phyloP scores from a whole-genome alignment of 2,113 vertebrate species.

The Spea bombifrons region DNA sequence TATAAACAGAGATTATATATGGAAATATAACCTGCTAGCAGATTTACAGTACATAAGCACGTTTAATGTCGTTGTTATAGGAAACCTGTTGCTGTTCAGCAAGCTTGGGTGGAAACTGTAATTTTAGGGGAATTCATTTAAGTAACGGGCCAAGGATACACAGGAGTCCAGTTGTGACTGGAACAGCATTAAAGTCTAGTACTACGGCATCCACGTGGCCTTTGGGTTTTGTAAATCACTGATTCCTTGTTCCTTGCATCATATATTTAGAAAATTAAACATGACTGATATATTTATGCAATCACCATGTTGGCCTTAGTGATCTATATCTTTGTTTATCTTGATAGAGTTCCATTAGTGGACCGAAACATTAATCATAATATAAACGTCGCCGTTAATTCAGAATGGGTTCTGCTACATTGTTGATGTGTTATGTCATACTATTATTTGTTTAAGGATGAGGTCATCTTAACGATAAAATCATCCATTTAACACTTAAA shows the following conservation, averaged over 20 bases:
- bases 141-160: not conserved
- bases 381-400: not conserved
- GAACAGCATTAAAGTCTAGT: not conserved
- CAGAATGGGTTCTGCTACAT: not conserved
- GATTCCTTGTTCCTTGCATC: not conserved
- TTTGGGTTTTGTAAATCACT: not conserved
- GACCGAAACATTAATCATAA: not conserved
- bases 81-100: not conserved
- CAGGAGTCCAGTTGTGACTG: not conserved
- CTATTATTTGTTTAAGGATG: not conserved
- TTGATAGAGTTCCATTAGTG: not conserved
- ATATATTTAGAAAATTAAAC: not conserved
- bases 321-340: not conserved
- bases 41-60: not conserved
- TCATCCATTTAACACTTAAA: not conserved
- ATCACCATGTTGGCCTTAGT: not conserved
- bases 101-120: not conserved
- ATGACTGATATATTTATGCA: not conserved
- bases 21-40: not conserved
- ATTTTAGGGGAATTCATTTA: not conserved
- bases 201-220: not conserved
- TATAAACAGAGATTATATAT: not conserved
- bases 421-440: not conserved
- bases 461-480: not conserved
- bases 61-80: not conserved